Conservation (phyloP, 2,888 invertebrate genomes). For the Steinernema hermaphroditum region DNA sequence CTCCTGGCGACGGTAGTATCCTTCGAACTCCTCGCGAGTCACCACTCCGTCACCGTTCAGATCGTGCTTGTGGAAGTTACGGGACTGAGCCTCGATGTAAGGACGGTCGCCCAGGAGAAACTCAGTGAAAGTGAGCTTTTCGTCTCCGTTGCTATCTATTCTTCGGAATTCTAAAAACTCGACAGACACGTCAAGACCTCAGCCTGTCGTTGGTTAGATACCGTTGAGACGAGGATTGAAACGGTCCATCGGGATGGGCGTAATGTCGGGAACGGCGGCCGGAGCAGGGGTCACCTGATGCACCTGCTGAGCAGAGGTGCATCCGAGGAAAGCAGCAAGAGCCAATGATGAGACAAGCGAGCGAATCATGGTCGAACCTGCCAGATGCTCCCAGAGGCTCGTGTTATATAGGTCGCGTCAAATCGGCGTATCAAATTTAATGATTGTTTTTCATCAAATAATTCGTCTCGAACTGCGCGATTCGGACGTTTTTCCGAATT, state of each 20-base stretch:
- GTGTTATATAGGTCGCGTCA: constrained; percentile 15
- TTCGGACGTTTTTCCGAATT: constrained; percentile 6
- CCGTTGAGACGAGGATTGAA: constrained; percentile 59
- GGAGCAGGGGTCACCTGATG: constrained; percentile 34
- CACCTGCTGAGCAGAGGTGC: neutral
- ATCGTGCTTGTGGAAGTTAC: constrained; percentile 51
- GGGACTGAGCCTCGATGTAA: constrained; percentile 55
- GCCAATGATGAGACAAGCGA: constrained; percentile 12
- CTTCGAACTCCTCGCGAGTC: constrained; percentile 56
- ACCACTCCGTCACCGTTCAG: constrained; percentile 55
- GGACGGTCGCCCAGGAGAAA: constrained; percentile 59
- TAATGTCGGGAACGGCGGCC: constrained; percentile 51
- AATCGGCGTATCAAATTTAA: constrained; percentile 14
- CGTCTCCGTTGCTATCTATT: constrained; percentile 57
- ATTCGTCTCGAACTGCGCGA: neutral
- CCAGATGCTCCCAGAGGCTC: neutral
- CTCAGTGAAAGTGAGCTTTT: constrained; percentile 58
- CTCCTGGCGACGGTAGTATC: constrained; percentile 52
- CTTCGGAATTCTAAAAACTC: constrained; percentile 56
- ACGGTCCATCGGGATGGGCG: constrained; percentile 60
- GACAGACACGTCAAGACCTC: neutral
- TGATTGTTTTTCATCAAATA: neutral
- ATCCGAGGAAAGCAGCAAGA: neutral
- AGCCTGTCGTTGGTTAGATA: constrained; percentile 17
- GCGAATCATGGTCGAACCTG: constrained; percentile 29